Conservation (phyloP, 2,888 invertebrate genomes). For the Creontiades dilutus region DNA sequence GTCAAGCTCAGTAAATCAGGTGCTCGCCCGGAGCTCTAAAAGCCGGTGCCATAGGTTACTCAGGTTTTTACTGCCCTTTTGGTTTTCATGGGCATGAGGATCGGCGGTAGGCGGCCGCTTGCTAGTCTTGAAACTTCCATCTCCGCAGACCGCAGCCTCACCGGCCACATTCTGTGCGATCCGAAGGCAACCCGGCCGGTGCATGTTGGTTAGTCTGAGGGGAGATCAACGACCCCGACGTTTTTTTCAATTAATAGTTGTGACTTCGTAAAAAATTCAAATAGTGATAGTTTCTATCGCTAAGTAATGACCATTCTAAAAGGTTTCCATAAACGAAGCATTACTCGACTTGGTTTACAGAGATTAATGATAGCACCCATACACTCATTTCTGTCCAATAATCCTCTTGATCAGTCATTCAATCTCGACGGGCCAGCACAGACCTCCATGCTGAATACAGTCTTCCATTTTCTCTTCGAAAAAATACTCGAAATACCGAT, state of each 20-base stretch:
- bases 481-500: no score
- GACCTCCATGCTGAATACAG: no score
- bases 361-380: no score
- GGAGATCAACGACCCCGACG: background rate
- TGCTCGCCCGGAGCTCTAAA: conserved; percentile 11
- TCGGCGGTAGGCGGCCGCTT: background rate
- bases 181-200: conserved; percentile 2
- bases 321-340: no score
- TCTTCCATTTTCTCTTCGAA: no score
- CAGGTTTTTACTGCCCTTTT: conserved; percentile 15
- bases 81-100: conserved; percentile 23
- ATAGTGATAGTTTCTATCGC: no score
- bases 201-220: background rate
- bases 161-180: conserved; percentile 30
- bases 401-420: no score
- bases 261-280: no score
- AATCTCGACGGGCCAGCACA: no score
- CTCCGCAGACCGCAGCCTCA: background rate
- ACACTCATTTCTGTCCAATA: no score
- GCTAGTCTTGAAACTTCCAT: background rate
- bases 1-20: background rate
- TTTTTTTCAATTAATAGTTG: background rate
- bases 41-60: conserved; percentile 30
- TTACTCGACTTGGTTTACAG: no score
- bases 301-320: no score